Evolutionary conservation across 2,888 invertebrate genomes (phyloP).

Genomic region (Macrosiphum euphorbiae): DNA sequence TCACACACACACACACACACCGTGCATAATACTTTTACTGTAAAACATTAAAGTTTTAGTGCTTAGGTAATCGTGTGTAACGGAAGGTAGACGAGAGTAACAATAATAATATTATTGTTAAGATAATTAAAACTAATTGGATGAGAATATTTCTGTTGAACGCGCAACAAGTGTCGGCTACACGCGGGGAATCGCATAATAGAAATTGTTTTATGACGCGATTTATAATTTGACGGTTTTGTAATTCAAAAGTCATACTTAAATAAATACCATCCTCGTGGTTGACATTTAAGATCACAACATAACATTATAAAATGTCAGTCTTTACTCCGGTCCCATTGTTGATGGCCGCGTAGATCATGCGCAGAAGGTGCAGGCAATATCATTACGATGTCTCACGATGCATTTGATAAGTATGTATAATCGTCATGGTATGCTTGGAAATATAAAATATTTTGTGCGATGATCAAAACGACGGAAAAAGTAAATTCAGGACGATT

Average conservation of each 20-base stretch:
- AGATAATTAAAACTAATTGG: slow-evolving; percentile 8
- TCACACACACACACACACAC: neutral
- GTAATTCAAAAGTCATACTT: slow-evolving; percentile 7
- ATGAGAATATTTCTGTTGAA: slow-evolving; percentile 15
- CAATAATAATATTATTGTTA: neutral
- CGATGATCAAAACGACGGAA: neutral
- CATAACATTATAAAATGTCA: neutral
- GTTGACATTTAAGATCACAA: neutral
- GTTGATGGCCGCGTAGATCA: neutral
- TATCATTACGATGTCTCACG: neutral
- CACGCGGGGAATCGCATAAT: neutral
- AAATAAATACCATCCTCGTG: neutral
- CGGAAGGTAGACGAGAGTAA: neutral
- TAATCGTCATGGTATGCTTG: neutral
- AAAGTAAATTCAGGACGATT: neutral
- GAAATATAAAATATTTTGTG: neutral
- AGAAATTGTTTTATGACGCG: neutral
- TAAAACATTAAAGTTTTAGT: neutral
- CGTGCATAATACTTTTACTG: neutral
- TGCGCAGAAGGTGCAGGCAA: neutral
- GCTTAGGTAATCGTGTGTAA: neutral
- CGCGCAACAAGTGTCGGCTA: slow-evolving; percentile 3
- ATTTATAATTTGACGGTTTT: slow-evolving; percentile 13
- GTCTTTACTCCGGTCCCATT: neutral
- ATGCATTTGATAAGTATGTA: neutral